Evolutionary conservation across 2,888 invertebrate genomes (phyloP).

Genomic region (Phanerotoma sp.): DNA sequence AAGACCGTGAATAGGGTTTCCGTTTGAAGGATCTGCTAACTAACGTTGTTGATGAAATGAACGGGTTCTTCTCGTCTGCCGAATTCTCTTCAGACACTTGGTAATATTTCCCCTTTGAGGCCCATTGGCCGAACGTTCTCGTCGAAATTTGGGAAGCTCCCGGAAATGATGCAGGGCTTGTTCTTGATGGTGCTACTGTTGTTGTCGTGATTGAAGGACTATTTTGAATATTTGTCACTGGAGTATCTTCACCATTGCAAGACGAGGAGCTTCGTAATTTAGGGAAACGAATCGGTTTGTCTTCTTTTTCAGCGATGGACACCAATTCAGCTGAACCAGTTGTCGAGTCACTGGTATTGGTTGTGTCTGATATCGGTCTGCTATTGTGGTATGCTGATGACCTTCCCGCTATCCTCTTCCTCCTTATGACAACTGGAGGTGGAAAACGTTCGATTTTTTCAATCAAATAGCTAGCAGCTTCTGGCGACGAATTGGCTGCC

Average conservation of each 20-base stretch:
- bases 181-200: conserved; percentile 1
- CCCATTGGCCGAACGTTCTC: too few species aligned
- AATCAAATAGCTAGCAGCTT: conserved; percentile 12
- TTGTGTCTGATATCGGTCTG: conserved; percentile 38
- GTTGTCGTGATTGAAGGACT: conserved; percentile 15
- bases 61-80: neutral
- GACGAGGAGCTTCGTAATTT: conserved; percentile 3
- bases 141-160: too few species aligned
- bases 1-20: conserved; percentile 1
- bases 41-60: neutral
- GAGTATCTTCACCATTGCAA: conserved; percentile 12
- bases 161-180: too few species aligned
- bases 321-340: conserved; percentile 15
- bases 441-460: conserved; percentile 42
- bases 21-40: neutral
- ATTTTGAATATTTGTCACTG: neutral
- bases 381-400: conserved; percentile 14
- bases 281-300: neutral
- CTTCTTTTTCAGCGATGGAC: conserved; percentile 21
- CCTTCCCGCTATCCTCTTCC: conserved; percentile 44
- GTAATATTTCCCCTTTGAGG: neutral
- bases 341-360: conserved; percentile 37
- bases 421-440: conserved; percentile 51
- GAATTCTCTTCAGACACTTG: neutral
- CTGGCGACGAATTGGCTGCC: conserved; percentile 4